A percentile compares a stretch with the other conserved stretches of the same genome.
These are phyloP conservation scores for Axis porcinus DNA, from an alignment of 2,113 vertebrate species.

Conservation along the genomic window DNA sequence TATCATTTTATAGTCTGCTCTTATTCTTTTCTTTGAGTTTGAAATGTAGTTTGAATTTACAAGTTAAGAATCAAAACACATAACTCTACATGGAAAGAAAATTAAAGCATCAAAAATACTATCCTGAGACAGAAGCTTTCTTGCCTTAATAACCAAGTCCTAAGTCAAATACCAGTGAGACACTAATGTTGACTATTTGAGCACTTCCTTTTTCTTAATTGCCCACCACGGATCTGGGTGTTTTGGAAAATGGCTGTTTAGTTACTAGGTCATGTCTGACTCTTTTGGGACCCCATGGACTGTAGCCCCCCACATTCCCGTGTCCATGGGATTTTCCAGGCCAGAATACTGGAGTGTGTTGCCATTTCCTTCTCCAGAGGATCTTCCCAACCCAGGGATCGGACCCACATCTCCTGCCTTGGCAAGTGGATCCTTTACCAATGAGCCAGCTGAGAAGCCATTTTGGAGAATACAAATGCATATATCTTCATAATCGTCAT, in stretches of 20 bases:
- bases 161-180: neutral
- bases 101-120: neutral
- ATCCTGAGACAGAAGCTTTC: neutral
- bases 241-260: neutral
- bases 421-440: neutral
- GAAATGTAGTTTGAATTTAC: neutral
- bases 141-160: neutral
- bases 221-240: rapidly evolving
- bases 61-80: neutral
- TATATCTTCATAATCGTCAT: neutral
- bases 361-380: neutral
- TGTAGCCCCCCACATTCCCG: neutral
- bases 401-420: neutral
- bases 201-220: neutral
- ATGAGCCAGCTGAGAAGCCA: neutral
- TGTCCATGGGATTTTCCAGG: neutral
- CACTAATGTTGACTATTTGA: neutral
- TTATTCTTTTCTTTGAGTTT: neutral
- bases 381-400: neutral
- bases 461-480: neutral
- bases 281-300: neutral
- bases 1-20: neutral
- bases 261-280: neutral
- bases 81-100: neutral
- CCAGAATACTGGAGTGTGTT: neutral